Conservation (phyloP, 2,888 invertebrate species). For the Caenorhabditis macrosperma region DNA sequence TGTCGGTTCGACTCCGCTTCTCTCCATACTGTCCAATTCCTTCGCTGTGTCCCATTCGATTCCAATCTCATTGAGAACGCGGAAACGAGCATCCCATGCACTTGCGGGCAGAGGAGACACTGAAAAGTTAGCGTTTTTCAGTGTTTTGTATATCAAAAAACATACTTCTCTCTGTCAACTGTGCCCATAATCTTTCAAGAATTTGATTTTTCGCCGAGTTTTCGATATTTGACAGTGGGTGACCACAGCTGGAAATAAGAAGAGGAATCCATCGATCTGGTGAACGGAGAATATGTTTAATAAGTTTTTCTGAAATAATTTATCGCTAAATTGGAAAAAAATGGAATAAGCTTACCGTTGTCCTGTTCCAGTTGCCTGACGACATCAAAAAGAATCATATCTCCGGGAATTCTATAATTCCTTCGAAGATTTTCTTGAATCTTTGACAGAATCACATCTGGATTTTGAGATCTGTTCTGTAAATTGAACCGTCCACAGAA, state of each 20-base stretch:
- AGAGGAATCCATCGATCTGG: slow-evolving; percentile 65
- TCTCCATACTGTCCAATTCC: slow-evolving; percentile 53
- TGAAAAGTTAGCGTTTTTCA: slow-evolving; percentile 15
- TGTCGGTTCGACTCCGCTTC: slow-evolving; percentile 50
- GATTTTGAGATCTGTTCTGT: slow-evolving; percentile 24
- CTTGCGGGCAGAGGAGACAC: slow-evolving; percentile 52
- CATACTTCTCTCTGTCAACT: slow-evolving; percentile 49
- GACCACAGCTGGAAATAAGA: slow-evolving; percentile 64
- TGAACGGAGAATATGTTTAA: slow-evolving; percentile 7
- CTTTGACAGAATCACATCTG: slow-evolving; percentile 61
- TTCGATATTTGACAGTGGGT: slow-evolving; percentile 64
- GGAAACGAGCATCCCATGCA: slow-evolving; percentile 60
- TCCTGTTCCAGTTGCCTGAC: slow-evolving; percentile 60
- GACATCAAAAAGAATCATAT: slow-evolving; percentile 56
- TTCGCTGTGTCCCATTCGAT: slow-evolving; percentile 54
- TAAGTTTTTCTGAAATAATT: slow-evolving; percentile 28
- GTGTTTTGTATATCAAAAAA: not conserved
- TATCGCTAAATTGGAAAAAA: too few relatives aligned
- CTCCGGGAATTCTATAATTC: slow-evolving; percentile 63
- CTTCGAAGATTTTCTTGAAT: slow-evolving; percentile 54
- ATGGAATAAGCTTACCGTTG: too few relatives aligned
- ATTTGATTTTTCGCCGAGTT: slow-evolving; percentile 49
- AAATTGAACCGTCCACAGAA: not conserved
- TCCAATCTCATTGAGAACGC: slow-evolving; percentile 65
- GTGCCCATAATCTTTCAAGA: slow-evolving; percentile 62